Base-by-base conservation (phyloP, 1,140 invertebrate genomes). In the Drosophila azteca region DNA sequence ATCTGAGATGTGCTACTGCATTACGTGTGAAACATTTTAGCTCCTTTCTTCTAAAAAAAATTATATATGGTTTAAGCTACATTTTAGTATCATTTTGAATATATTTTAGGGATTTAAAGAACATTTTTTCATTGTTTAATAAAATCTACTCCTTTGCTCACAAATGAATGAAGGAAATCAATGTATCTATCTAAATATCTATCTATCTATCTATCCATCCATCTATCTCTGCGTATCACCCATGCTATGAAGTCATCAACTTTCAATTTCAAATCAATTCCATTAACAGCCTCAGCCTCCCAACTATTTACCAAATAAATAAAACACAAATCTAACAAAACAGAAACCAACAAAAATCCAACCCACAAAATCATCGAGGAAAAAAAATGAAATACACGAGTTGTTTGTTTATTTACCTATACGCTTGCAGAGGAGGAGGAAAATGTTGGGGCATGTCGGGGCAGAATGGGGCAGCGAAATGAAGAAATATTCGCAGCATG, bases 401-500 rank as follows among this genome's bases (percentile, higher is more conserved):
- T 69, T 69, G 67, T 69, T 69, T 69, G 67, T 69, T 69, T 69
- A 58, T 69, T 69, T 69, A 69, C 45, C 26, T 50, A 55, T 41
- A 50, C 68, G 22, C 52, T 64, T 57, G 29, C 43, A 22, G 29
- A 22, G 41, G 29, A 22, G 59, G 52, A 64, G 57, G 51, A 49
- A 73, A 82, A 79, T 81, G 75, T 79, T 17, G 31, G 51, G 31
- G 7, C 44, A 35, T 45, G 17, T 9, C 22, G 35, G n/a, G n/a
- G n/a, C n/a, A n/a, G n/a, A n/a, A n/a, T n/a, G n/a, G n/a, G n/a
- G 39, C n/a, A n/a, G 39, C n/a, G 24, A 43, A 79, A 77, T 83
- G 76, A 64, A 60, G 79, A 83, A 88, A 83, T 77, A 77, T 88
- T 88, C 84, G 79, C 83, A 88, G 83, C 83, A 79, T 59, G 79